Conservation (phyloP, 2,888 invertebrate genomes). For the Petrophora chlorosata region DNA sequence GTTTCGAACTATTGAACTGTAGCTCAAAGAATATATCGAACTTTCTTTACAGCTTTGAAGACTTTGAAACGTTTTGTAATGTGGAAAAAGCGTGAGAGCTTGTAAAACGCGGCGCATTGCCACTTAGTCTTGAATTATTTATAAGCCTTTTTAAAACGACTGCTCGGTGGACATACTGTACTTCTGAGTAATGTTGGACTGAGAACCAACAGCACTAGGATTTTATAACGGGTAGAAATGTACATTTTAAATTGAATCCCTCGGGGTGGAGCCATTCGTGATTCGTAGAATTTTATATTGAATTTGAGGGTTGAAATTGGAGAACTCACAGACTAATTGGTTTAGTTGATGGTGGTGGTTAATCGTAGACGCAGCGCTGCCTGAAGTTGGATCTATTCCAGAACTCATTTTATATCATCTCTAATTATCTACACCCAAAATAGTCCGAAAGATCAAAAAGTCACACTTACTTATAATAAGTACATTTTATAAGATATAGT, state of each 20-base stretch:
- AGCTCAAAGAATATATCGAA: no score
- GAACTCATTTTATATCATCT: background rate
- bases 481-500: no score
- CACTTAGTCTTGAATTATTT: no score
- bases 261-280: background rate
- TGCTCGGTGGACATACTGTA: no score
- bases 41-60: no score
- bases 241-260: background rate
- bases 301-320: conserved; percentile 10
- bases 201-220: no score
- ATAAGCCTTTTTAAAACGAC: no score
- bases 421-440: background rate
- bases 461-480: background rate
- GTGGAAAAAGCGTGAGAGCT: no score
- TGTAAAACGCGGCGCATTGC: no score
- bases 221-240: background rate
- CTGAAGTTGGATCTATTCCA: background rate
- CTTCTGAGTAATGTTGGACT: no score
- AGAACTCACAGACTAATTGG: conserved; percentile 11
- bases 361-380: background rate
- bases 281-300: conserved; percentile 9
- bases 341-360: background rate
- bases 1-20: background rate
- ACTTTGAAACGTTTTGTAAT: no score
- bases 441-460: background rate